Evolutionary conservation across 35 echinoderm and acorn worm genomes (phyloP).

Genomic region (Anneissia japonica): DNA sequence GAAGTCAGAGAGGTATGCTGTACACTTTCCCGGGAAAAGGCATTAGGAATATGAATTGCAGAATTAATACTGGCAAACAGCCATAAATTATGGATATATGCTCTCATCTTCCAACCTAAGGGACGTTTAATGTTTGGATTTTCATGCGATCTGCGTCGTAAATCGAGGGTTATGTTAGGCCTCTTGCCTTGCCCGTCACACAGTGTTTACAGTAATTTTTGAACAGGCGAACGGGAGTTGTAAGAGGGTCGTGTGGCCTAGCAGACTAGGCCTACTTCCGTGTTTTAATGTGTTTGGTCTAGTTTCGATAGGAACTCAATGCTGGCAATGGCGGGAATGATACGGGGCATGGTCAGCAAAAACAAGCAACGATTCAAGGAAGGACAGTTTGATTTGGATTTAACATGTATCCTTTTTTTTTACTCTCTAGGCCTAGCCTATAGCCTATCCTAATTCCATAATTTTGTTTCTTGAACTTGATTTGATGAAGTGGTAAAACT

Average conservation of each 20-base stretch:
- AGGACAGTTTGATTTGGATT: constrained; percentile 14
- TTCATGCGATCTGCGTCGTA: background rate
- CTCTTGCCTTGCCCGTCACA: background rate
- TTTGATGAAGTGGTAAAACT: too few species aligned
- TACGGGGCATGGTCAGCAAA: constrained; percentile 6
- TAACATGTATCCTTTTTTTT: constrained; percentile 15
- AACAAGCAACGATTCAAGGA: constrained; percentile 11
- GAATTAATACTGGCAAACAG: background rate
- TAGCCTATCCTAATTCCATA: too few species aligned
- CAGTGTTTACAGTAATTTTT: background rate
- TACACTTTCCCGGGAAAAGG: background rate
- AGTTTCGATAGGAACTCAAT: background rate
- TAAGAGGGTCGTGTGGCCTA: background rate
- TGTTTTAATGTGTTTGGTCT: background rate
- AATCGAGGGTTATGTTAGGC: background rate
- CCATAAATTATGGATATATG: background rate
- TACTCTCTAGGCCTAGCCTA: background rate
- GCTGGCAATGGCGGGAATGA: background rate
- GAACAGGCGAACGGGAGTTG: background rate
- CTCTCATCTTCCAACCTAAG: background rate
- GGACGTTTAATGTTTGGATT: background rate
- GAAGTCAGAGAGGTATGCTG: too few species aligned
- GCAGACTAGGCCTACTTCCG: background rate
- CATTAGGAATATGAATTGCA: background rate
- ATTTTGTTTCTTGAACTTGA: too few species aligned